Conservation (phyloP, 2,113 vertebrate genomes). For the Channa maculata region DNA sequence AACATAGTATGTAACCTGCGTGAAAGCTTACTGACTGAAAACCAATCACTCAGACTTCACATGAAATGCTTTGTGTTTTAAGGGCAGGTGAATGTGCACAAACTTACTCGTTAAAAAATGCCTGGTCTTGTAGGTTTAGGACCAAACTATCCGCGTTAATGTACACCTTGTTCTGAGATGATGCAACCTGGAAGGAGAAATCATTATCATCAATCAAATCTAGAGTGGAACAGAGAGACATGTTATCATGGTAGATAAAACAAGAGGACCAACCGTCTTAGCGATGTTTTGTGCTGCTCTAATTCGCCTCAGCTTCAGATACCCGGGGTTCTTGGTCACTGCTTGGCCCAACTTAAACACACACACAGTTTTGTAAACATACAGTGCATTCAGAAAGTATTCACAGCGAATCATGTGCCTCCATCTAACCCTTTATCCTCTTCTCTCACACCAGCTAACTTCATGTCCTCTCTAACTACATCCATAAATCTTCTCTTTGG, state of each 20-base stretch:
- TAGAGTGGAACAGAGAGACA: background rate
- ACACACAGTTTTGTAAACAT: background rate
- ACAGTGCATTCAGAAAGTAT: background rate
- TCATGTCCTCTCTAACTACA: too few species aligned
- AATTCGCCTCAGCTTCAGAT: constrained; percentile 93
- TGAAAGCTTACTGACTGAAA: too few species aligned
- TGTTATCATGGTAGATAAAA: too few species aligned
- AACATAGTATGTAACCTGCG: too few species aligned
- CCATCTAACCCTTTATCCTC: too few species aligned
- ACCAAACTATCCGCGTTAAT: constrained; percentile 92
- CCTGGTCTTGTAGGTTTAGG: constrained; percentile 91
- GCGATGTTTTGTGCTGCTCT: constrained; percentile 95
- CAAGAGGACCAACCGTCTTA: constrained; percentile 86
- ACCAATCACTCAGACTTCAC: background rate
- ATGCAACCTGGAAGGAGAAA: constrained; percentile 83
- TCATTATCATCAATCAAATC: background rate
- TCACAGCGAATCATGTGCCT: too few species aligned
- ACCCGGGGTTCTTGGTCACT: constrained; percentile 92
- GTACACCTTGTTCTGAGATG: constrained; percentile 93
- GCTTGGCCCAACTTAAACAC: constrained; percentile 88
- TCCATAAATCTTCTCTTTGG: too few species aligned
- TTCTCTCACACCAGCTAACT: too few species aligned
- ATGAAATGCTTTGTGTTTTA: background rate
- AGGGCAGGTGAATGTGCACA: background rate
- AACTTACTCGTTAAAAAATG: constrained; percentile 90